These are phyloP conservation scores for Lymantria monacha DNA, from an alignment of 2,888 invertebrate genomes.

Conservation along the genomic window DNA sequence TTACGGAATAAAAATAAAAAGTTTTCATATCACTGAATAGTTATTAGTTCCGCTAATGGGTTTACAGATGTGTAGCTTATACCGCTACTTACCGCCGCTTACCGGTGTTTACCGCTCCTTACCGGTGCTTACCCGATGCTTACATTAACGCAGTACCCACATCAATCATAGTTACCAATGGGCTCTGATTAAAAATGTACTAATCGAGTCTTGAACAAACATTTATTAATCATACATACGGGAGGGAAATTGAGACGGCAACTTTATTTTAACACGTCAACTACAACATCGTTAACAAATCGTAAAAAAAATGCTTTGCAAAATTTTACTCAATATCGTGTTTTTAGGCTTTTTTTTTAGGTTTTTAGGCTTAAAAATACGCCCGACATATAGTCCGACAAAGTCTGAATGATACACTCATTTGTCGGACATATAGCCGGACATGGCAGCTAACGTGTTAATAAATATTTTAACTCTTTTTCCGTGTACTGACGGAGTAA, in stretches of 20 bases:
- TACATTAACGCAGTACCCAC: constrained; percentile 24
- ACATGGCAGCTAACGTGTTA: too few species aligned
- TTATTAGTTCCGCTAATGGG: constrained; percentile 3
- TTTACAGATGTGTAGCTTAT: constrained; percentile 7
- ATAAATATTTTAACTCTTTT: too few species aligned
- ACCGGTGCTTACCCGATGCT: constrained; percentile 7
- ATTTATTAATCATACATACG: constrained; percentile 34
- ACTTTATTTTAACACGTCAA: too few species aligned
- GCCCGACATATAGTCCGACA: too few species aligned
- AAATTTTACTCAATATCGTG: too few species aligned
- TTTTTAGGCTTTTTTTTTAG: too few species aligned
- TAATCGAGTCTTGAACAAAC: constrained; percentile 53
- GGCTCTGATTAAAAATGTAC: constrained; percentile 43
- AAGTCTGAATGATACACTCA: too few species aligned
- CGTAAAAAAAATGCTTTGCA: too few species aligned
- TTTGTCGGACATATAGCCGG: too few species aligned
- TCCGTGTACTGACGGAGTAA: too few species aligned
- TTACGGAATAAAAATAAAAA: neutral
- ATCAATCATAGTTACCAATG: constrained; percentile 47
- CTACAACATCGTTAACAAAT: too few species aligned
- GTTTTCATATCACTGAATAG: neutral
- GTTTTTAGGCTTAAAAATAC: too few species aligned
- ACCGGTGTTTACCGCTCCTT: constrained; percentile 17
- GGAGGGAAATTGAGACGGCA: neutral
- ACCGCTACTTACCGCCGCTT: constrained; percentile 4